Conservation (phyloP, 1,140 invertebrate genomes). For the Zaprionus davidi region DNA sequence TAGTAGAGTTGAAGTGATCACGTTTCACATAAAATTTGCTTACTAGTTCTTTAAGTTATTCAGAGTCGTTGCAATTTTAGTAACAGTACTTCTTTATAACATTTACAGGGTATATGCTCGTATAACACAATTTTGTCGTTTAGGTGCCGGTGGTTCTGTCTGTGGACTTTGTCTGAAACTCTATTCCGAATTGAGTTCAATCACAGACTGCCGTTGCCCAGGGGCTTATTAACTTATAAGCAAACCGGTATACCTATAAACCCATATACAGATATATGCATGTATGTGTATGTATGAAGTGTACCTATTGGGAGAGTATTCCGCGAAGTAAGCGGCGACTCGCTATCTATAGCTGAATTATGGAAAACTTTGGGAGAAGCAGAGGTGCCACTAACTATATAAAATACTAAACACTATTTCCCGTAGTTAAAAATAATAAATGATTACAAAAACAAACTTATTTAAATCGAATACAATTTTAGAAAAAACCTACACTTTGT, state of each 20-base stretch:
- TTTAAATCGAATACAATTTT: too few relatives aligned
- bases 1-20: not conserved
- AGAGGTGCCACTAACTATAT: not conserved
- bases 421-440: not conserved
- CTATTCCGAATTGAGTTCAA: conserved; percentile 31
- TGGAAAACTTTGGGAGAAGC: conserved; percentile 23
- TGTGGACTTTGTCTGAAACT: conserved; percentile 26
- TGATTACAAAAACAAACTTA: not conserved
- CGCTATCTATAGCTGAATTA: not conserved
- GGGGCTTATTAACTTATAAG: conserved; percentile 24
- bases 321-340: not conserved
- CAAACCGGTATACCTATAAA: conserved; percentile 29
- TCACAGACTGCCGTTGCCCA: conserved; percentile 19
- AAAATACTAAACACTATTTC: not conserved
- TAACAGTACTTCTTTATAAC: not conserved
- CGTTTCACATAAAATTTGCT: not conserved
- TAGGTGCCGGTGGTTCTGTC: conserved; percentile 18
- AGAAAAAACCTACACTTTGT: not conserved
- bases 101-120: not conserved
- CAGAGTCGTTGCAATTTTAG: not conserved
- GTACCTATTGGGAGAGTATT: not conserved
- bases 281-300: conserved; percentile 7
- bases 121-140: not conserved
- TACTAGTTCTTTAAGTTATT: not conserved
- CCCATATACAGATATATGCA: not conserved